A percentile compares a stretch with the other conserved stretches of the same genome.
These are phyloP conservation scores for Apostichopus parvimensis DNA, from an alignment of 35 echinoderm and acorn worm genomes.

Conservation along the genomic window DNA sequence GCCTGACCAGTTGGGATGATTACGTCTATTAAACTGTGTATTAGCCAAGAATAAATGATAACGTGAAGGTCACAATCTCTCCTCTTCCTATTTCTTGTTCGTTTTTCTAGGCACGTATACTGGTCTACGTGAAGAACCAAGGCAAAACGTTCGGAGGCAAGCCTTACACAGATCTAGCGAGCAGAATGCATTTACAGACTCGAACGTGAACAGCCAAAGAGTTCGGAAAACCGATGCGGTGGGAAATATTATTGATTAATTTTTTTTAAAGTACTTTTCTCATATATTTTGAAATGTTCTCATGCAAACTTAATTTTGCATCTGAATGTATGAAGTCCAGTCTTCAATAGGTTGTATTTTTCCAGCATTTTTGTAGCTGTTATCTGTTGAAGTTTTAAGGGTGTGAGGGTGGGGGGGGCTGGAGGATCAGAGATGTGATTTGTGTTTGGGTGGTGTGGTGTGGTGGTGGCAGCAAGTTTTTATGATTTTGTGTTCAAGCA, in stretches of 20 bases:
- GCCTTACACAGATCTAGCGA: constrained; percentile 70
- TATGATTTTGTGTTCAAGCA: too few species aligned
- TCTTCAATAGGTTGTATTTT: too few species aligned
- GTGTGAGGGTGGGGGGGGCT: not conserved
- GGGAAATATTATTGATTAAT: not conserved
- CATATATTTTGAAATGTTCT: not conserved
- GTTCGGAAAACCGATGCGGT: too few species aligned
- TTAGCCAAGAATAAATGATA: not conserved
- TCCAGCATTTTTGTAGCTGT: too few species aligned
- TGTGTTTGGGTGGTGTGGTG: too few species aligned
- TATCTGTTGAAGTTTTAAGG: too few species aligned
- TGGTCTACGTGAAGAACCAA: constrained; percentile 70
- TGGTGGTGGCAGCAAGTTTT: too few species aligned
- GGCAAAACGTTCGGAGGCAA: constrained; percentile 66
- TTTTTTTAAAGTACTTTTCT: not conserved
- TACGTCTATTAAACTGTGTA: too few species aligned
- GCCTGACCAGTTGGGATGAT: too few species aligned
- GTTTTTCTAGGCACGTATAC: constrained; percentile 59
- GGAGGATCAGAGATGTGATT: too few species aligned
- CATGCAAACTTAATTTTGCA: not conserved
- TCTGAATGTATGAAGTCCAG: too few species aligned
- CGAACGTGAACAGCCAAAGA: constrained; percentile 52
- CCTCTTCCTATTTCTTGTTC: constrained; percentile 1
- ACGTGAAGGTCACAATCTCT: not conserved
- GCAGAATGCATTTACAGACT: constrained; percentile 78